Evolutionary conservation across 2,113 vertebrate species (phyloP).

Genomic region (Erythrolamprus reginae): DNA sequence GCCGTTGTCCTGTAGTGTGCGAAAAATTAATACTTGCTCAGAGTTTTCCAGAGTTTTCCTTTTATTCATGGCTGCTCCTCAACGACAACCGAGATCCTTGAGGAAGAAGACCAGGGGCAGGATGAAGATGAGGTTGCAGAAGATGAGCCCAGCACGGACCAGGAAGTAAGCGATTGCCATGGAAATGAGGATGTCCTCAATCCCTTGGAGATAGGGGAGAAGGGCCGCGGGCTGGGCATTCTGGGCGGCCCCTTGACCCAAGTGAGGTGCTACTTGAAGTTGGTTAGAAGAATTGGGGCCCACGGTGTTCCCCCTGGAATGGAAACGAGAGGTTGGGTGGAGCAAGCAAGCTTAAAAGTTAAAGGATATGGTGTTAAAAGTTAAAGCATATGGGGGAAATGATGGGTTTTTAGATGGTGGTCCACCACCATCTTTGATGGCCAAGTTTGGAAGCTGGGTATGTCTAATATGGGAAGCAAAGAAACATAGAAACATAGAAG

Average conservation of each 20-base stretch:
- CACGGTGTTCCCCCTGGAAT: background rate
- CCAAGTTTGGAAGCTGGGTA: no score
- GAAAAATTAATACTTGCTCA: background rate
- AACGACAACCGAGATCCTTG: background rate
- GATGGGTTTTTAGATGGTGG: no score
- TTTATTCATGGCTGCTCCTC: background rate
- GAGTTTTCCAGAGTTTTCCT: background rate
- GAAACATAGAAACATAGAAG: no score
- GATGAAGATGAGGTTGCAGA: conserved; percentile 19
- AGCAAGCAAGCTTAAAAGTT: background rate
- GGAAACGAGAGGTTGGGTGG: background rate
- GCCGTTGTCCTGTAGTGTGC: background rate
- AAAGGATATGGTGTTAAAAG: no score
- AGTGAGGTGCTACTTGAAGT: background rate
- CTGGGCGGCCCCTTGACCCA: background rate
- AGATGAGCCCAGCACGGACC: background rate
- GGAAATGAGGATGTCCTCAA: conserved; percentile 6
- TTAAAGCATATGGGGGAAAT: background rate
- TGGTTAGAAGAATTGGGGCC: background rate
- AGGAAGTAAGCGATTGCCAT: conserved; percentile 7
- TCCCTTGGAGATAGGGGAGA: background rate
- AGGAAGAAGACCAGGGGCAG: conserved; percentile 13
- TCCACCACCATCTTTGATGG: background rate
- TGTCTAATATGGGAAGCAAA: no score
- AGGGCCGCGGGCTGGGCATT: background rate